These are phyloP conservation scores for Aleiodes leptofemur DNA, from an alignment of 2,888 invertebrate species.

Conservation along the genomic window DNA sequence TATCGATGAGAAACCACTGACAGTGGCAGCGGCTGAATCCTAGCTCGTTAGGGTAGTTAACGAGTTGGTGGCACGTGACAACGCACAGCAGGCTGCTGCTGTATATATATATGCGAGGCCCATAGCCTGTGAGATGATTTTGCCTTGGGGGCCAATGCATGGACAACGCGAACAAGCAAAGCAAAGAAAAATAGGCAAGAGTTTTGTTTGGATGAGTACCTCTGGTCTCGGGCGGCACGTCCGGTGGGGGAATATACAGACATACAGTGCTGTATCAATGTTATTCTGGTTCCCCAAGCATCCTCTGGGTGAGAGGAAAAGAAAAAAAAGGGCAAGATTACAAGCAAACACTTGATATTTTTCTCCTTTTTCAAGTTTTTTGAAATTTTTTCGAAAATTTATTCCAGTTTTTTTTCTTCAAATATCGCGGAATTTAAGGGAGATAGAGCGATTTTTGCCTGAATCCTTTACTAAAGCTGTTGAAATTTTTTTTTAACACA, in stretches of 20 bases:
- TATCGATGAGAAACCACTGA: conserved; percentile 66
- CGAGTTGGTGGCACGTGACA: conserved; percentile 72
- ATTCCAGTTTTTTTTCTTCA: too few species aligned
- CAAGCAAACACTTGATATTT: too few species aligned
- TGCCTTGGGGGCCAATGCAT: conserved; percentile 47
- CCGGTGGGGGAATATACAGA: conserved; percentile 65
- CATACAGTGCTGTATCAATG: conserved; percentile 63
- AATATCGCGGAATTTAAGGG: too few species aligned
- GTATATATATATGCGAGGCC: conserved; percentile 48
- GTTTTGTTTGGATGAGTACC: conserved; percentile 61
- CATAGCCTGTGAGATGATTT: conserved; percentile 49
- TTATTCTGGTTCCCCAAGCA: conserved; percentile 47
- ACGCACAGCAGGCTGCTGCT: conserved; percentile 53
- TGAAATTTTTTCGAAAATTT: too few species aligned
- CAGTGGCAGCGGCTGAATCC: conserved; percentile 69
- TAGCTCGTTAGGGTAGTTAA: conserved; percentile 71
- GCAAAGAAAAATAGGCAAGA: conserved; percentile 26
- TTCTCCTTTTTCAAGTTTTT: too few species aligned
- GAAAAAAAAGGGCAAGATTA: too few species aligned
- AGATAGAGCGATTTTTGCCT: too few species aligned
- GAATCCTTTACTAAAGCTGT: too few species aligned
- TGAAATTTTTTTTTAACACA: too few species aligned
- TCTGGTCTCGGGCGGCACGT: conserved; percentile 62
- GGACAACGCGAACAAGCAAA: conserved; percentile 39
- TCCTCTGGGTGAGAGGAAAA: too few species aligned